Evolutionary conservation across 2,797 vertebrate species (phyloP).

Genomic region (Thalassophryne amazonica): DNA sequence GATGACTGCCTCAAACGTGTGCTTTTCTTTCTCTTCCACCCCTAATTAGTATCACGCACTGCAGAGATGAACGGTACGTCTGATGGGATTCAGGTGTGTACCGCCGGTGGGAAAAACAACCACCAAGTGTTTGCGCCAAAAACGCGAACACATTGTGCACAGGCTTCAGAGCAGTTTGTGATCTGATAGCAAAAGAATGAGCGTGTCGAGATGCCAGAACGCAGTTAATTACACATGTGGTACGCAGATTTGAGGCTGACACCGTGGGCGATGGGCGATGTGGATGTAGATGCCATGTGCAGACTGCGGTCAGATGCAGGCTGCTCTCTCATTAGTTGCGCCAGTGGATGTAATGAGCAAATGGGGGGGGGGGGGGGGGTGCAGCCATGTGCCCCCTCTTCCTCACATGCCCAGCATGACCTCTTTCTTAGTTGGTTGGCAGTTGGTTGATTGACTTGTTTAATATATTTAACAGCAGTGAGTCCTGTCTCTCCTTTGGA

Average conservation of each 20-base stretch:
- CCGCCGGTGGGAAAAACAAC: constrained; percentile 20
- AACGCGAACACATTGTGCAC: constrained; percentile 25
- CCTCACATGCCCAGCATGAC: constrained; percentile 31
- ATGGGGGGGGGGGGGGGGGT: constrained; percentile 3
- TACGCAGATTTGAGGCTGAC: constrained; percentile 70
- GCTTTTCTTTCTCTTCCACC: constrained; percentile 1
- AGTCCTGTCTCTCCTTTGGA: constrained; percentile 40
- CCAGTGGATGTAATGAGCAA: constrained; percentile 60
- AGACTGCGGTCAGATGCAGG: constrained; percentile 63
- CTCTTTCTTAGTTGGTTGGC: constrained; percentile 51
- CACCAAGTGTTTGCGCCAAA: constrained; percentile 29
- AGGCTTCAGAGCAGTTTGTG: constrained; percentile 43
- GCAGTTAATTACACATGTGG: constrained; percentile 78
- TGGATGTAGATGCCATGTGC: constrained; percentile 69
- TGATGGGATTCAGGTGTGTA: constrained; percentile 32
- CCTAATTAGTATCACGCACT: neutral
- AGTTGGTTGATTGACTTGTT: constrained; percentile 42
- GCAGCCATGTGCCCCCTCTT: constrained; percentile 38
- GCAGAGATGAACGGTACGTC: neutral
- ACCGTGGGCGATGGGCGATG: constrained; percentile 75
- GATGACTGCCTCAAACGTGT: constrained; percentile 11
- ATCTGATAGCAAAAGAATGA: constrained; percentile 68
- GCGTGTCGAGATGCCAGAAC: constrained; percentile 51
- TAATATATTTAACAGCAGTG: constrained; percentile 16
- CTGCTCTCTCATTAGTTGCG: constrained; percentile 71